Evolutionary conservation across 2,113 vertebrate species (phyloP), one percentile per base, ranked within the genome.

Genomic region (Nothobranchius kuhntae): DNA sequence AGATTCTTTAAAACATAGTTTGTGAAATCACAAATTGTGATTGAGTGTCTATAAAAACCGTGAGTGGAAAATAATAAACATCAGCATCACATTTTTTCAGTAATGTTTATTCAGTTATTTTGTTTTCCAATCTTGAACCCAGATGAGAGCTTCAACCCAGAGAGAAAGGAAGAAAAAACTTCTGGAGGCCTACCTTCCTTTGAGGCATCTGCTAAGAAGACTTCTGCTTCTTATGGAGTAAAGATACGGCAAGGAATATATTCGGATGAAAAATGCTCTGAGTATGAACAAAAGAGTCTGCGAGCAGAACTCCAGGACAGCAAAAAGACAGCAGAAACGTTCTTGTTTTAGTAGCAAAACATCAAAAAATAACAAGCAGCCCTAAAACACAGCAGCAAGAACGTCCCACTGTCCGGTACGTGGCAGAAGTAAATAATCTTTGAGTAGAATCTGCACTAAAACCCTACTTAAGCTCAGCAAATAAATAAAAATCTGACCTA

Each of bases 1-100:
- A 30, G 30, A 30, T 30, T 30, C 2, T 4, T 30, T 3, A 30
- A 30, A 30, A 4, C 30, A 30, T 30, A 3, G 30, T 30, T 30
- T 30, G 30, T 30, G 30, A 30, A 21, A 21, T 21, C 21, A 21
- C 21, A 21, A 21, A 21, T 21, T 21, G 21, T 21, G 21, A 21
- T 21, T 21, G 21, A 21, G 21, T 21, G 21, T 21, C 21, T 21
- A 21, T 21, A 21, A 86, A 59, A 84, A 82, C 61, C 9, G 86
- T 88, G 84, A 88, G 86, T 85, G 54, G 35, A 57, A 65, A 60
- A 35, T 51, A 21, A 74, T 57, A 47, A 71, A 70, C 58, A 40
- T 40, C 38, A 40, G 6, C 38, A 8, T 40, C 30, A 30, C 30
- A 30, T 40, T 40, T 40, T 40, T 9, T 40, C 38, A 64, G 36